Percentiles rank a stretch among this genome's conserved stretches.
These are phyloP conservation scores for Aphis gossypii DNA, from an alignment of 1,140 invertebrate species.

Conservation along the genomic window DNA sequence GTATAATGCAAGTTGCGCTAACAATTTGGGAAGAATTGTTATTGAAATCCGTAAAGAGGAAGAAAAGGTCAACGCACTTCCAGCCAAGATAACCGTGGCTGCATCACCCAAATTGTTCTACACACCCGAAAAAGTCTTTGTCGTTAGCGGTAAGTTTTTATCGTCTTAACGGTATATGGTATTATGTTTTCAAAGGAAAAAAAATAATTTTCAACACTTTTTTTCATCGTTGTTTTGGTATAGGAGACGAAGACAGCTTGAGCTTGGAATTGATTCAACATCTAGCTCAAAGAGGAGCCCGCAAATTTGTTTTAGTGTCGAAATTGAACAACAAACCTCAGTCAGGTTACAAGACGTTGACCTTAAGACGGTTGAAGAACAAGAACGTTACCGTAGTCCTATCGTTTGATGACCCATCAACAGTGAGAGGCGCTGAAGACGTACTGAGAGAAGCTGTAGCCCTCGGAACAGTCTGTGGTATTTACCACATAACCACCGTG, in stretches of 20 bases:
- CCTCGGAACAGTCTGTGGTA: constrained; percentile 84
- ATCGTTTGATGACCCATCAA: constrained; percentile 74
- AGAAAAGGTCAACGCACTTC: constrained; percentile 65
- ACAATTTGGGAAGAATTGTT: constrained; percentile 93
- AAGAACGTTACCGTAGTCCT: constrained; percentile 75
- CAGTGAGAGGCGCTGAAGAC: constrained; percentile 71
- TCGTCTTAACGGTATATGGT: background rate
- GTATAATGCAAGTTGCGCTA: constrained; percentile 67
- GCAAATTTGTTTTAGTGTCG: constrained; percentile 83
- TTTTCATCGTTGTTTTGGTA: background rate
- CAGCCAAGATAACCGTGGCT: constrained; percentile 69
- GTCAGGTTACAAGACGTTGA: constrained; percentile 86
- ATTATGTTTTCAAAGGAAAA: background rate
- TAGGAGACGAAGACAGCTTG: constrained; percentile 83
- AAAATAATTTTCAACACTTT: background rate
- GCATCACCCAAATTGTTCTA: constrained; percentile 86
- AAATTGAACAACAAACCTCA: constrained; percentile 76
- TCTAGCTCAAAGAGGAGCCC: constrained; percentile 85
- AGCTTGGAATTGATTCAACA: constrained; percentile 96
- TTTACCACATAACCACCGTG: constrained; percentile 93
- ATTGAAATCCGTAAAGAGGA: constrained; percentile 86
- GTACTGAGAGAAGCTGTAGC: constrained; percentile 75
- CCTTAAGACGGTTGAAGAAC: constrained; percentile 77
- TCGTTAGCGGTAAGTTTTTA: constrained; percentile 70
- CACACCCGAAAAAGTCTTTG: constrained; percentile 84